Percentiles rank a stretch among this genome's conserved stretches.
Conservation (phyloP, 2,113 vertebrate genomes). For the Lanius collurio region DNA sequence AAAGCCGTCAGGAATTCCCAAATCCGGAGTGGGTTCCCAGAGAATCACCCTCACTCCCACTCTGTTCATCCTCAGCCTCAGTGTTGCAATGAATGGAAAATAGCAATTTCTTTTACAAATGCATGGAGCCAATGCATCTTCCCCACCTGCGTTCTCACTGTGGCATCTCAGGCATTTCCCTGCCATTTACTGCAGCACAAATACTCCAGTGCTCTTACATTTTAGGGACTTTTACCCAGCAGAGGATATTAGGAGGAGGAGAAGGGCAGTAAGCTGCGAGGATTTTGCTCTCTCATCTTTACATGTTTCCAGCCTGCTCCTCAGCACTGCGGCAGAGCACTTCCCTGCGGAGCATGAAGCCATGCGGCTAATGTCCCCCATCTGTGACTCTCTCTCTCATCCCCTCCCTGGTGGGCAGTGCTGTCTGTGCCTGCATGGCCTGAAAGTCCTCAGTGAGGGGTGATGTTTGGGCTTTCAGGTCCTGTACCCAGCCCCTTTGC, state of each 20-base stretch:
- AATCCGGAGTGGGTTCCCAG: fast-evolving
- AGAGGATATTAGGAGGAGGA: not conserved
- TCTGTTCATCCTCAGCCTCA: not conserved
- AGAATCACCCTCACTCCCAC: not conserved
- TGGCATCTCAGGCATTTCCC: not conserved
- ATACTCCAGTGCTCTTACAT: not conserved
- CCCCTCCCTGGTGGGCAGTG: not conserved
- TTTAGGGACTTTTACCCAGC: not conserved
- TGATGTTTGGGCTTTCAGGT: not conserved
- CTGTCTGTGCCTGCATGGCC: not conserved
- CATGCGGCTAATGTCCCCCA: constrained; percentile 15
- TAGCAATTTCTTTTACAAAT: not conserved
- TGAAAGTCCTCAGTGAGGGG: fast-evolving
- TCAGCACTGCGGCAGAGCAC: not conserved
- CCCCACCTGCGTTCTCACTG: not conserved
- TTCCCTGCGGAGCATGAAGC: constrained; percentile 14
- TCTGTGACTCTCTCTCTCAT: constrained; percentile 12
- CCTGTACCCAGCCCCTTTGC: not conserved
- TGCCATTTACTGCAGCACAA: not conserved
- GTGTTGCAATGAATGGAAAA: not conserved
- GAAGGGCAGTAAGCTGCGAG: not conserved
- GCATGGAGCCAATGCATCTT: fast-evolving
- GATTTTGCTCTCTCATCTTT: not conserved
- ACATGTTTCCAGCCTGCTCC: not conserved
- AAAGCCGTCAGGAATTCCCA: not conserved